A percentile compares a stretch with the other conserved stretches of the same genome.
Evolutionary conservation across 2,888 invertebrate species (phyloP).

Genomic region (Epirrhoe alternata): DNA sequence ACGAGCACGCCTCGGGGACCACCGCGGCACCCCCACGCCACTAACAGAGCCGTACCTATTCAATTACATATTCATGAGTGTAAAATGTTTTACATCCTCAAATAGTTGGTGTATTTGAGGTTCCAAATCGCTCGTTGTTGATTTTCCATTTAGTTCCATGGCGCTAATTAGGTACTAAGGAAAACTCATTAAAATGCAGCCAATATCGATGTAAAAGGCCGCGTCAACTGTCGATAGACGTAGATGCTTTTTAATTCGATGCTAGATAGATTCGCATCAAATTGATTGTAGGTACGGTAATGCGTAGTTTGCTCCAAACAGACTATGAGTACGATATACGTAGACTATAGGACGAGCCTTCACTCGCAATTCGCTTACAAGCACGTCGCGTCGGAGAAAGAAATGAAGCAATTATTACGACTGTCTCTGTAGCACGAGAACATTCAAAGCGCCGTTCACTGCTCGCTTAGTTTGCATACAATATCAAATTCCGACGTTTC

Average conservation of each 20-base stretch:
- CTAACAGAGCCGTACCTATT: background rate
- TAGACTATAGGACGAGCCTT: conserved; percentile 27
- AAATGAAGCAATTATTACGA: conserved; percentile 66
- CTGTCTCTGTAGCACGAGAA: conserved; percentile 30
- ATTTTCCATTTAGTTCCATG: no score
- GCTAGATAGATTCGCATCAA: no score
- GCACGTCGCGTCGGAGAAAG: conserved; percentile 53
- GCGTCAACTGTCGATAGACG: no score
- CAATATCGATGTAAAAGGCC: no score
- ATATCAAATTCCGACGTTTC: conserved; percentile 25
- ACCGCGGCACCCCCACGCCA: background rate
- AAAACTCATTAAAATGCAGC: no score
- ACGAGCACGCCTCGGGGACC: conserved; percentile 6
- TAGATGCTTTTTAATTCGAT: no score
- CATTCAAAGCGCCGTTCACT: conserved; percentile 39
- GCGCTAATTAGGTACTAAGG: no score
- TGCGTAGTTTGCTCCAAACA: background rate
- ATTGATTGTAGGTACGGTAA: background rate
- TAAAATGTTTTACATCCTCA: no score
- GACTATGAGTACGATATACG: conserved; percentile 15
- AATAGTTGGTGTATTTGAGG: no score
- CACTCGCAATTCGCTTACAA: conserved; percentile 55
- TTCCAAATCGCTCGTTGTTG: no score
- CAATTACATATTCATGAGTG: no score
- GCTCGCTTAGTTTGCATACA: conserved; percentile 31